Conservation (phyloP, 2,888 invertebrate species). For the Saturnia pavonia region DNA sequence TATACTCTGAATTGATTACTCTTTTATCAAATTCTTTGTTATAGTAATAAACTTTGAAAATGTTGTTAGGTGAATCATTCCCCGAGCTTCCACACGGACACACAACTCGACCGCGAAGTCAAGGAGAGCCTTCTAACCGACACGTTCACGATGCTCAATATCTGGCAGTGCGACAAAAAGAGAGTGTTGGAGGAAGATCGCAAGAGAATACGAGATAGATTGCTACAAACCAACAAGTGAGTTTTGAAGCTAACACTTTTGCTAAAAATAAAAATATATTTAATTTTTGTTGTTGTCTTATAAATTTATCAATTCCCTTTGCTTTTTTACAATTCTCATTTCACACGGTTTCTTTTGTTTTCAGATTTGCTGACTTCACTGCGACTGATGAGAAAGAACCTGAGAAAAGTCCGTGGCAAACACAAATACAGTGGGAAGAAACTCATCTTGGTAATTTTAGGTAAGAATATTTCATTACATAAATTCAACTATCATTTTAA, state of each 20-base stretch:
- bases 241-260: constrained; percentile 5
- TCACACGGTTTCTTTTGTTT: constrained; percentile 33
- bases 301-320: neutral
- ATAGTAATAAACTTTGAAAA: too few species aligned
- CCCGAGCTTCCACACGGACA: constrained; percentile 95
- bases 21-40: too few species aligned
- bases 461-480: neutral
- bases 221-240: constrained; percentile 83
- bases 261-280: too few species aligned
- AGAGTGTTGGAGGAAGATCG: constrained; percentile 88
- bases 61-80: constrained; percentile 90
- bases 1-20: too few species aligned
- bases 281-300: neutral
- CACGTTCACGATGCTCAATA: constrained; percentile 89
- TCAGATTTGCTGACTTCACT: constrained; percentile 83
- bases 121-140: constrained; percentile 90
- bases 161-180: constrained; percentile 87
- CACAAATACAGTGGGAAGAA: constrained; percentile 87
- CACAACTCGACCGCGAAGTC: constrained; percentile 91
- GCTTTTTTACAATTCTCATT: neutral
- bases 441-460: constrained; percentile 74
- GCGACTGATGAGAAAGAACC: constrained; percentile 66
- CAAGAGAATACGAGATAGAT: constrained; percentile 85
- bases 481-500: too few species aligned
- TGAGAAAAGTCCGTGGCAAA: constrained; percentile 79